Base-by-base conservation (phyloP, 2,888 invertebrate genomes). In the Dasysyrphus albostriatus region DNA sequence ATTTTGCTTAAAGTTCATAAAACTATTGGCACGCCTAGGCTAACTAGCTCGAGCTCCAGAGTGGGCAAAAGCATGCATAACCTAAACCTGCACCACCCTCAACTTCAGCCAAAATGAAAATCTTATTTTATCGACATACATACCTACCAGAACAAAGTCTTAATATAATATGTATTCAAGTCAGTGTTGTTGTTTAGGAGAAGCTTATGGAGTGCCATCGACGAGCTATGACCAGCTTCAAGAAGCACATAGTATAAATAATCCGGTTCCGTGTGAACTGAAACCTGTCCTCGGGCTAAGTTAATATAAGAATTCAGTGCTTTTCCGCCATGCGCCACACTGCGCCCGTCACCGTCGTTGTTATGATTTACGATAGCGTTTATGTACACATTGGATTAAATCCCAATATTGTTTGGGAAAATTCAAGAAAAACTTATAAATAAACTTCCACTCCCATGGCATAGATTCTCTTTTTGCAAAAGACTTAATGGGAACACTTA, bases 241-340 rank as follows among this genome's bases (percentile, higher is more conserved):
- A 44, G 56, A 67, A 49, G 47, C 70, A 51, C 44, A 47, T n/a
- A 56, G 4, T 14, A 42, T 8, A 76, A 72, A 65, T 51, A 89
- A 89, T 89, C 90, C 89, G 90, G 90, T 90, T 89, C 90, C 90
- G 90, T 90, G 90, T 89, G 90, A 90, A 90, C 89, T 83, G 58
- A 89, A 90, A 90, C 90, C 89, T 89, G 90, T 90, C 84, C 82
- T 69, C 10, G 29, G 65, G 44, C 63, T 39, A 54, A 65, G 70
- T 24, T 34, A 51, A 37, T 65, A 32, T 14, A 54, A 73, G 69
- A 78, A 78, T 83, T 83, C 78, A 73, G 24, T 77, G 65, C 51
- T 14, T 32, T 54, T 59, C 42, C 39, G 72, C 34, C 14, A 59
- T 39, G 47, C 47, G 56, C 56, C 32, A 29, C 47, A 29, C 56